Conservation (phyloP, 2,888 invertebrate genomes). For the Cerastis rubricosa region DNA sequence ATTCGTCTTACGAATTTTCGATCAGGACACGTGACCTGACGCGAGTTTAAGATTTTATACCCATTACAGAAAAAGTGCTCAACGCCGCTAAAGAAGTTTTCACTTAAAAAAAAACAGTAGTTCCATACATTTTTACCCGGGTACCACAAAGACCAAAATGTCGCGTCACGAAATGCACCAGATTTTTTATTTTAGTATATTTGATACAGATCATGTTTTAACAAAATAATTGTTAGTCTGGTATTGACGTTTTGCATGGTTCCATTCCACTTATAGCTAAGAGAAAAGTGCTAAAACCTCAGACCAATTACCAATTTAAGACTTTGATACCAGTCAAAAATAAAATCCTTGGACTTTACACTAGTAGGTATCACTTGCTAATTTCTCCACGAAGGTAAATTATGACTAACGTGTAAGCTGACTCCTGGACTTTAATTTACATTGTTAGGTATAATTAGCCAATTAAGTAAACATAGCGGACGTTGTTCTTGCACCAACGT, state of each 20-base stretch:
- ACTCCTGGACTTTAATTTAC: conserved; percentile 8
- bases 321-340: neutral
- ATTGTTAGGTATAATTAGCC: conserved; percentile 35
- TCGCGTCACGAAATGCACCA: neutral
- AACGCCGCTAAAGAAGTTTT: no score
- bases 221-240: neutral
- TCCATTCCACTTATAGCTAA: no score
- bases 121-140: no score
- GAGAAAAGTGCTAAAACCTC: neutral
- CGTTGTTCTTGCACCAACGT: neutral
- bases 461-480: conserved; percentile 22
- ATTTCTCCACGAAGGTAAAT: neutral
- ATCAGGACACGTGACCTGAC: no score
- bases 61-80: no score
- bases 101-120: no score
- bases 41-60: no score
- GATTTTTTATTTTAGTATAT: neutral
- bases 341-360: conserved; percentile 20
- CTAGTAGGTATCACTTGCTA: neutral
- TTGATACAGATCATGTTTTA: neutral
- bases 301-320: neutral
- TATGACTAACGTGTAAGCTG: conserved; percentile 2
- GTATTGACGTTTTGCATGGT: neutral
- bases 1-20: no score
- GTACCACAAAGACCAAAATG: neutral